Base-by-base conservation (phyloP, 1,140 invertebrate species). In the Calephelis nemesis region DNA sequence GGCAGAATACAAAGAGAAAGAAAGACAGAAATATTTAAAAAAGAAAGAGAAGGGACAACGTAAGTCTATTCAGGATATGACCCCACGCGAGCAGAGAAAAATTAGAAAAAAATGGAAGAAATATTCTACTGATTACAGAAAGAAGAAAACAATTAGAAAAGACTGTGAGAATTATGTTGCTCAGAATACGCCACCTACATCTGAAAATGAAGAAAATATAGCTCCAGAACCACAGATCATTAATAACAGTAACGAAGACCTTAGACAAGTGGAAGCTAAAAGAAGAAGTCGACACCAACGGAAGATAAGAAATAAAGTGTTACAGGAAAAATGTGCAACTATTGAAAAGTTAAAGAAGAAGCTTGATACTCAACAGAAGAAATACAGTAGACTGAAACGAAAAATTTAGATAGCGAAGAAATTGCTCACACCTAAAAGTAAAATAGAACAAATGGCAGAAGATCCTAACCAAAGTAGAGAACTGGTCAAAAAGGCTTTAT, bases 291-390 rank as follows among this genome's bases (percentile, higher is more conserved):
- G 15, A 19, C 15, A 19, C 10, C 12, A 62, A 62, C 49, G 49
- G n/a, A 50, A 50, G n/a, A 50, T 50, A 62, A 62, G 9, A 62
- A 42, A 62, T 62, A 62, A 62, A 62, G 30, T 62, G 19, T 42
- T 62, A n/a, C 9, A 39, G 39, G 19, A 42, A 62, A 42, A 30
- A 39, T 11, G 9, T 60, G 15, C 15, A 19, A 19, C 1, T 19
- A 19, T 19, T 19, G 15, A 19, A 19, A 19, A 19, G 15, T 19
- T 19, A 19, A 19, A 60, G 39, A 60, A 39, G 15, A 74, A 74
- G 71, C 47, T 74, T 40, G 74, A 75, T 74, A 74, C 72, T 77
- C 60, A 72, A 62, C 73, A 68, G 65, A 68, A 77, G 68, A 74
- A 77, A 68, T 77, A 74, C 66, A 73, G 62, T 66, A 58, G 68